A percentile compares a stretch with the other conserved stretches of the same genome.
Conservation (phyloP, 2,113 vertebrate genomes). For the crab-eating macaque (Macaca fascicularis) region T2T-MFA8v1.1 NC_088388.1:53176501-53177000, state of each 20-base stretch:
- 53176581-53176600: slow-evolving; percentile 56
- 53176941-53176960: background rate
- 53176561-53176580: slow-evolving; percentile 52
- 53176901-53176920: background rate
- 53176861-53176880: background rate
- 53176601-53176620: slow-evolving; percentile 50
- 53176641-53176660: slow-evolving; percentile 54
- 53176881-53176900: background rate
- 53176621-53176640: slow-evolving; percentile 52
- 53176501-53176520: slow-evolving; percentile 27
- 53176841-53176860: background rate
- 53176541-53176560: slow-evolving; percentile 60
- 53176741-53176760: background rate
- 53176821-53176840: background rate
- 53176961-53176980: background rate
- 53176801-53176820: background rate
- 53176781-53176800: background rate
- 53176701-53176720: slow-evolving; percentile 24
- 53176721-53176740: background rate
- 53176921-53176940: background rate
- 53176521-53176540: slow-evolving; percentile 61
- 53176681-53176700: slow-evolving; percentile 39
- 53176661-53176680: slow-evolving; percentile 51
- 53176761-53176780: background rate
- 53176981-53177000: slow-evolving; percentile 1